These are phyloP conservation scores for Chrysopa pallens DNA, from an alignment of 1,140 invertebrate species.

Conservation along the genomic window DNA sequence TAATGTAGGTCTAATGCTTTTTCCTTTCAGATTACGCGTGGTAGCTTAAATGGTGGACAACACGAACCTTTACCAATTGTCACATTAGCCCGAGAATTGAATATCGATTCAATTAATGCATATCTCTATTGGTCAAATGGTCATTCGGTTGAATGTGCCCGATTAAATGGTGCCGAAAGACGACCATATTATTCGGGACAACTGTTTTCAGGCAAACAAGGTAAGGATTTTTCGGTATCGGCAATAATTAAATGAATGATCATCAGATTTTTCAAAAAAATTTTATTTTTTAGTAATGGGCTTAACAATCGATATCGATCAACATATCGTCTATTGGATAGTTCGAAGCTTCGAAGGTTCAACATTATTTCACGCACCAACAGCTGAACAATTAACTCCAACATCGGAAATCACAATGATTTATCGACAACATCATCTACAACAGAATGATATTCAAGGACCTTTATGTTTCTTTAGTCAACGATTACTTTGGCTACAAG, in stretches of 20 bases:
- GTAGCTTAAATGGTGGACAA: constrained; percentile 43
- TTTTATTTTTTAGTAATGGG: constrained; percentile 46
- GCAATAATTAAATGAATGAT: not conserved
- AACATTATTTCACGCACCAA: constrained; percentile 44
- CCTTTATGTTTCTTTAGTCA: constrained; percentile 63
- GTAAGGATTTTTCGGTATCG: constrained; percentile 17
- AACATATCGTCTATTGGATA: constrained; percentile 60
- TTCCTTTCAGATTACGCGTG: constrained; percentile 37
- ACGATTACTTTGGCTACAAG: constrained; percentile 62
- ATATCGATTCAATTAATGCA: constrained; percentile 62
- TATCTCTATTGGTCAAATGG: constrained; percentile 79
- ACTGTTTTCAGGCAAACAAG: constrained; percentile 60
- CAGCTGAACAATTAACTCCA: constrained; percentile 28
- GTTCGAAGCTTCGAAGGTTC: constrained; percentile 57
- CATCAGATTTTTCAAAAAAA: not conserved
- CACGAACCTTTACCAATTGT: constrained; percentile 60
- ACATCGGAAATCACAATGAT: constrained; percentile 7
- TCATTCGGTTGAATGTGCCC: constrained; percentile 57
- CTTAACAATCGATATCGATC: constrained; percentile 57
- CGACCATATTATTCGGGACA: constrained; percentile 52
- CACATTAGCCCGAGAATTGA: constrained; percentile 58
- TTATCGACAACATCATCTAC: constrained; percentile 23
- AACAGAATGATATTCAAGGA: constrained; percentile 31
- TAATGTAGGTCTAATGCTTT: no score
- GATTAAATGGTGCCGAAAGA: constrained; percentile 59